Conservation (phyloP, 2,113 vertebrate genomes). For the Salminus brasiliensis region DNA sequence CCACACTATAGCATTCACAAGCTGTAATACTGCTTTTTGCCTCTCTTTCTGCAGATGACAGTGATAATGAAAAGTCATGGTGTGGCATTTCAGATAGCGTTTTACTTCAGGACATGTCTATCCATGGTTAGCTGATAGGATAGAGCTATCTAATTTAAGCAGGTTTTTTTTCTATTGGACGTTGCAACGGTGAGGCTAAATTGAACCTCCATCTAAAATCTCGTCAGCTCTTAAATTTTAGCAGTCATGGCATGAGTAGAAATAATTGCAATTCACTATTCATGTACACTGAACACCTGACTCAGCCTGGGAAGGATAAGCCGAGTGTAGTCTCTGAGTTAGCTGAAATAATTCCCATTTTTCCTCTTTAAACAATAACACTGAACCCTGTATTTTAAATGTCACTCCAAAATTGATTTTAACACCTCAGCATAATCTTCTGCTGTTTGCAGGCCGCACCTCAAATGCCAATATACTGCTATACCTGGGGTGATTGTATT, state of each 20-base stretch:
- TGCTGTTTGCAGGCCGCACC: background rate
- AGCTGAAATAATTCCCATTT: background rate
- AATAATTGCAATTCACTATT: background rate
- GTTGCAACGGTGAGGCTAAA: background rate
- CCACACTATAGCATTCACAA: background rate
- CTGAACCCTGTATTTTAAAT: conserved; percentile 14
- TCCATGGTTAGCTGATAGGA: conserved; percentile 2
- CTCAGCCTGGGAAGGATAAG: background rate
- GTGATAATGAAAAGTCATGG: background rate
- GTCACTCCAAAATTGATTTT: conserved; percentile 28
- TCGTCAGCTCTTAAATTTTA: background rate
- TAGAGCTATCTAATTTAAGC: background rate
- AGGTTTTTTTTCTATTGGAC: background rate
- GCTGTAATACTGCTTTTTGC: background rate
- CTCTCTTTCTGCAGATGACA: background rate
- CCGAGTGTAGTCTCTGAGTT: background rate
- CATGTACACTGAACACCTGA: background rate
- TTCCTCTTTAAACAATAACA: background rate
- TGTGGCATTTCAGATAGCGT: background rate
- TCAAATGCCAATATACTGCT: background rate
- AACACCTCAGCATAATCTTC: background rate
- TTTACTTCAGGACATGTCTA: background rate
- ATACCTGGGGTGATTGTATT: background rate
- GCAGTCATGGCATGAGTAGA: background rate
- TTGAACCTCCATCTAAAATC: background rate